Evolutionary conservation across 2,888 invertebrate species (phyloP), one percentile per base, ranked within the genome.

Genomic region (Cheilosia soror): DNA sequence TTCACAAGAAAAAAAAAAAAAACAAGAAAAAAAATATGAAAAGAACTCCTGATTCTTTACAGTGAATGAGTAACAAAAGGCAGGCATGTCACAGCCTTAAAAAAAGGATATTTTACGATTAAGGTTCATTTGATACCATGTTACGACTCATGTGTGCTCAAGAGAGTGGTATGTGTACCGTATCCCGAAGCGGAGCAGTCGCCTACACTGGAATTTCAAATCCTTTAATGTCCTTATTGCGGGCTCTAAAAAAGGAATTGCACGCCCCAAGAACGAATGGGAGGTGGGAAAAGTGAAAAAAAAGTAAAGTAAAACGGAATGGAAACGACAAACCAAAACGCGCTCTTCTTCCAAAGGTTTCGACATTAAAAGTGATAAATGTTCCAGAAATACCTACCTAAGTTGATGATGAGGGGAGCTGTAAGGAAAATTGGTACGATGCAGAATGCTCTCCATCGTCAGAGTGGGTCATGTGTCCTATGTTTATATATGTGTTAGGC

Each of bases 291-390:
- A 51, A 63, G 25, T 33, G 9, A 58, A 20, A 31, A 13, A 73
- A 76, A 72, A 57, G 20, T 20, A 20, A 20, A 20, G 20, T 68
- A 71, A 62, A 81, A 81, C 55, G 71, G 42, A 85, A 58, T 57
- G 57, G 42, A 79, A 78, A 60, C 60, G 58, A 33, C 68, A 72
- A 66, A 76, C 85, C 72, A 15, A 77, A 81, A 66, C 42, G 44
- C 66, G 71, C 68, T 72, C 63, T 66, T 81, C 76, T 81, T 69
- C 57, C 57, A 72, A 77, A 81, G 85, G 80, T 84, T 81, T 81
- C 81, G 81, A 85, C 81, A 81, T 85, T 76, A 81, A 85, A 85
- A 85, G 77, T 85, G 85, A 85, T 81, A 85, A 85, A 85, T 85
- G 81, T 68, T 85, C 81, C 76, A 72, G 71, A 72, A 85, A 81